phyloP scores from a whole-genome alignment of 2,888 invertebrate species.

The Volucella bombylans region DNA sequence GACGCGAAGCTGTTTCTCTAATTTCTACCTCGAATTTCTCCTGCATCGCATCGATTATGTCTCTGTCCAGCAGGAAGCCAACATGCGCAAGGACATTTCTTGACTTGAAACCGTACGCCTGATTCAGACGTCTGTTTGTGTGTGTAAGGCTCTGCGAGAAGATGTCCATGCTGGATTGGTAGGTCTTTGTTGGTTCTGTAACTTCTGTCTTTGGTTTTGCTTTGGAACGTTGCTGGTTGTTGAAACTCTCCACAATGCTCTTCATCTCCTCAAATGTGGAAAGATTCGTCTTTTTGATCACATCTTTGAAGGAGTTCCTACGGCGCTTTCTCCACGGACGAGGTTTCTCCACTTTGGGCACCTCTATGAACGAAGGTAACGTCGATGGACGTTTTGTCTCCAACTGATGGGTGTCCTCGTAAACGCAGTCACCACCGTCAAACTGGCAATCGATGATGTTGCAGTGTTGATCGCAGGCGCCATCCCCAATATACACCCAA shows the following conservation, averaged over 20 bases:
- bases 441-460: slow-evolving; percentile 88
- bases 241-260: slow-evolving; percentile 79
- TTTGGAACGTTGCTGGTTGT: slow-evolving; percentile 74
- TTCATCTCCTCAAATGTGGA: slow-evolving; percentile 77
- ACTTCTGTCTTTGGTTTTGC: slow-evolving; percentile 16
- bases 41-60: slow-evolving; percentile 86
- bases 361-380: slow-evolving; percentile 24
- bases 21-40: slow-evolving; percentile 86
- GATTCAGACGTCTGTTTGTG: slow-evolving; percentile 87
- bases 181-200: slow-evolving; percentile 54
- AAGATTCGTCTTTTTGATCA: slow-evolving; percentile 78
- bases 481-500: slow-evolving; percentile 90
- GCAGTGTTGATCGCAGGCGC: slow-evolving; percentile 89
- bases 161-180: slow-evolving; percentile 83
- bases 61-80: slow-evolving; percentile 88
- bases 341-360: slow-evolving; percentile 36
- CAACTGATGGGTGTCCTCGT: slow-evolving; percentile 36
- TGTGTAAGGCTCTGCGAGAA: slow-evolving; percentile 88
- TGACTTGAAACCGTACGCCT: slow-evolving; percentile 86
- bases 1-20: slow-evolving; percentile 86
- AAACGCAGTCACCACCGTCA: slow-evolving; percentile 87
- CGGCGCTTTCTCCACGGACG: slow-evolving; percentile 65
- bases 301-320: slow-evolving; percentile 77
- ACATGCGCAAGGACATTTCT: slow-evolving; percentile 90
- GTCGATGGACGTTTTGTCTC: slow-evolving; percentile 52